Evolutionary conservation across 2,113 vertebrate genomes (phyloP), one percentile per base, ranked within the genome.

Genomic region (human (Homo sapiens)): DNA sequence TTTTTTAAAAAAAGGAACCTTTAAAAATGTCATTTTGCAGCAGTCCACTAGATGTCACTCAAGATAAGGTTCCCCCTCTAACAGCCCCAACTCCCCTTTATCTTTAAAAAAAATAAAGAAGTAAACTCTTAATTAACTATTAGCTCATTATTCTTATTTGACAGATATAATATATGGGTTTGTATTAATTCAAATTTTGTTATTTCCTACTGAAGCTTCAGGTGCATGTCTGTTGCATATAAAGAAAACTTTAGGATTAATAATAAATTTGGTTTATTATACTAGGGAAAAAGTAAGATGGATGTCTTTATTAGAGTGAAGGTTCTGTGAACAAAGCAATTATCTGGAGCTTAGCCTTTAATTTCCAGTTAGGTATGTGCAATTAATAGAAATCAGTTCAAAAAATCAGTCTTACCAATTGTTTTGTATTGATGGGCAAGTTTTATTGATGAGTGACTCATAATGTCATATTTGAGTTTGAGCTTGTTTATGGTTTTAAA

Each of bases 1-100:
- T 45, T 45, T 45, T 45, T 45, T 30, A 1, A 64, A 64, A 64
- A 64, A 64, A 64, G 5, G 27, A 6, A 32, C 5, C 12, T 3
- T 90, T 57, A 43, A 35, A 76, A 87, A 38, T 85, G 61, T 0
- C 45, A 89, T 96, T 97, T 61, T 87, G 3, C 61, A 57, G 1
- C 57, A 2, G 52, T 88, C 98, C 98, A 98, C 98, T 98, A 99
- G 98, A 98, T 99, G 99, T 98, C 98, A 98, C 97, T 97, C 92
- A 95, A 89, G 25, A 98, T 95, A 97, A 92, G 27, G 40, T 22
- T 93, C 76, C 32, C 45, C 59, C 43, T 89, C 80, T 22, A 27
- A 25, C 0, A 48, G 1, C 57, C 22, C 6, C 57, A 70, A 45
- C 2, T n/a, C 87, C 68, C 52, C 89, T 93, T 94, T 45, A 87